phyloP scores from a whole-genome alignment of 2,113 vertebrate genomes.

The Rallus limicola region DNA sequence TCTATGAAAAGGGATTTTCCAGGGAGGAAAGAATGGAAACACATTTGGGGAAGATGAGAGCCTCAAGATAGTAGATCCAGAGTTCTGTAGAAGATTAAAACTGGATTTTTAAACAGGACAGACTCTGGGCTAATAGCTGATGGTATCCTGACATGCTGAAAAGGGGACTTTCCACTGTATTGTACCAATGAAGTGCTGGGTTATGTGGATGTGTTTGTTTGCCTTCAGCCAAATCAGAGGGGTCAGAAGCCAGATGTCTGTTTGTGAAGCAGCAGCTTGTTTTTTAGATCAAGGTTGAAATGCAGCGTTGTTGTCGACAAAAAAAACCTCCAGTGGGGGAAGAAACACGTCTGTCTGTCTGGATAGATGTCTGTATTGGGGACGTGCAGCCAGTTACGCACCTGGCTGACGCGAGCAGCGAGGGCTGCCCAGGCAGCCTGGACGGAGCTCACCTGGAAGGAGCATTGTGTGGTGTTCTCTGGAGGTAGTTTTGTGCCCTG shows the following conservation, averaged over 20 bases:
- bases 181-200: neutral
- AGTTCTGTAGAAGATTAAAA: neutral
- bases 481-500: neutral
- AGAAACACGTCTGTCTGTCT: neutral
- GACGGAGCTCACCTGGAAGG: neutral
- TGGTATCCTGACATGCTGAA: neutral
- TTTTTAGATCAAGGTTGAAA: neutral
- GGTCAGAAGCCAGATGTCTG: neutral
- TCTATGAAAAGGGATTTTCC: neutral
- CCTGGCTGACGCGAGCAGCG: fast-evolving
- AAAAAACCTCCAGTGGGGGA: neutral
- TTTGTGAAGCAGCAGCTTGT: neutral
- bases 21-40: neutral
- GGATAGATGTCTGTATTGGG: neutral
- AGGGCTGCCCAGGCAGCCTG: neutral
- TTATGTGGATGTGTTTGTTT: neutral
- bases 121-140: neutral
- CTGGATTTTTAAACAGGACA: neutral
- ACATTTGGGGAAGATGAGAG: neutral
- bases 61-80: neutral
- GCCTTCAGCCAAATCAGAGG: neutral
- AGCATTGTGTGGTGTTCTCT: neutral
- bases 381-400: neutral
- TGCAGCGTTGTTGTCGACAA: fast-evolving
- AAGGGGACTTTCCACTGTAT: neutral